These are phyloP conservation scores for Pao palembangensis DNA, from an alignment of 2,113 vertebrate species.

Conservation along the genomic window DNA sequence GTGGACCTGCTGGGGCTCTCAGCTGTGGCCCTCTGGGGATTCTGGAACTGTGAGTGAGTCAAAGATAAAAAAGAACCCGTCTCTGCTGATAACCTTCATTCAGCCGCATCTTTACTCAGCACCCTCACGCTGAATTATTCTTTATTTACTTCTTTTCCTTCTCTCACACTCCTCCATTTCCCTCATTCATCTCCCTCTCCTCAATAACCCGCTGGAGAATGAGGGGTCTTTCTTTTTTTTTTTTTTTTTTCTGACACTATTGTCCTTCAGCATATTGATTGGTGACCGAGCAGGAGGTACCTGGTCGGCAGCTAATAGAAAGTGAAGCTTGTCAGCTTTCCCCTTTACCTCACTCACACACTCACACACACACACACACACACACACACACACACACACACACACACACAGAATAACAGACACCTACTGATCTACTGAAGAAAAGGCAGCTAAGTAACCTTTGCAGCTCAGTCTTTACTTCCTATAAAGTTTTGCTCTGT, in stretches of 20 bases:
- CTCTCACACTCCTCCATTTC: constrained; percentile 1
- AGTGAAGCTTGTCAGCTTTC: constrained; percentile 75
- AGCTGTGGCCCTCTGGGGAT: constrained; percentile 28
- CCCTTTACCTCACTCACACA: constrained; percentile 27
- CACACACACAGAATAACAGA: too few species aligned
- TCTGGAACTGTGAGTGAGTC: constrained; percentile 55
- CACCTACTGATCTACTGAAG: constrained; percentile 59
- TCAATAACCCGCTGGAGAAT: constrained; percentile 39
- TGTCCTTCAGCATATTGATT: constrained; percentile 81
- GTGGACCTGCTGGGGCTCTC: constrained; percentile 9
- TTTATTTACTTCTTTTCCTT: constrained; percentile 9
- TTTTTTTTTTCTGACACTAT: constrained; percentile 73
- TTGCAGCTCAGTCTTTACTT: constrained; percentile 49
- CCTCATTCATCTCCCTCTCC: not conserved
- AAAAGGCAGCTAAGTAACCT: constrained; percentile 72
- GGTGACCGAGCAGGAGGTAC: constrained; percentile 57
- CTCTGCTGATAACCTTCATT: constrained; percentile 42
- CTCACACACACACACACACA: too few species aligned
- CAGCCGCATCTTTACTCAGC: not conserved
- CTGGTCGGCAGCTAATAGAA: constrained; percentile 73
- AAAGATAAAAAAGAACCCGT: constrained; percentile 19
- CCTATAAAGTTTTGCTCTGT: constrained; percentile 19
- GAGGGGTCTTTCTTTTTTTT: constrained; percentile 57
- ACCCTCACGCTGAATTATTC: constrained; percentile 1
- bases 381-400: too few species aligned